Base-by-base conservation (phyloP, 2,888 invertebrate species). In the Gnatocerus cornutus region DNA sequence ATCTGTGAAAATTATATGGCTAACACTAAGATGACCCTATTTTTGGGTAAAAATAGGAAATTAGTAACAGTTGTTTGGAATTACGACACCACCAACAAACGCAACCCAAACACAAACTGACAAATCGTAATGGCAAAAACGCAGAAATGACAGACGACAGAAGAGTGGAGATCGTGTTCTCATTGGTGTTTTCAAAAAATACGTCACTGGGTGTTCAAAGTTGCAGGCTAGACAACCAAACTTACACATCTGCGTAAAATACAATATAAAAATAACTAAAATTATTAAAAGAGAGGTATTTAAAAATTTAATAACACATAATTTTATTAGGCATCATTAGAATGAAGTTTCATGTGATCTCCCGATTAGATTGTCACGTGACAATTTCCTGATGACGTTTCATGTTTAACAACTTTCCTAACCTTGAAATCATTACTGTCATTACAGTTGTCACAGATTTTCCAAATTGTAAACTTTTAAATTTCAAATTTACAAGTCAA, bases 401-500 rank as follows among this genome's bases (percentile, higher is more conserved):
- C 2, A 33, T 50, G 27, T n/a, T 50, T 50, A 29, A 16, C 50
- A 50, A 50, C 29, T 50, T 29, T 50, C 50, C 29, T 43, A 43
- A 56, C 56, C 56, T 56, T 56, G 56, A 56, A 27, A 41, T 9
- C 33, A n/a, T n/a, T n/a, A n/a, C n/a, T 21, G 21, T 21, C 21
- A 4, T 21, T 21, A 21, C 1, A n/a, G n/a, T n/a, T n/a, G 21
- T 21, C 2, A 21, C 21, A 4, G 21, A 21, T 4, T 21, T 21
- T 21, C 21, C 4, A 21, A 52, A 52, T 52, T 52, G 29, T 30
- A n/a, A n/a, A n/a, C 13, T 48, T 21, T 21, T 21, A n/a, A n/a
- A 3, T 21, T 5, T 30, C 21, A 16, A 2, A 9, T 58, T 43
- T 48, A 14, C 46, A 29, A 46, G 59, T 63, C 39, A 48, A 21